phyloP scores from a whole-genome alignment of 1,140 invertebrate species.

The Oncopodura yosiiana region DNA sequence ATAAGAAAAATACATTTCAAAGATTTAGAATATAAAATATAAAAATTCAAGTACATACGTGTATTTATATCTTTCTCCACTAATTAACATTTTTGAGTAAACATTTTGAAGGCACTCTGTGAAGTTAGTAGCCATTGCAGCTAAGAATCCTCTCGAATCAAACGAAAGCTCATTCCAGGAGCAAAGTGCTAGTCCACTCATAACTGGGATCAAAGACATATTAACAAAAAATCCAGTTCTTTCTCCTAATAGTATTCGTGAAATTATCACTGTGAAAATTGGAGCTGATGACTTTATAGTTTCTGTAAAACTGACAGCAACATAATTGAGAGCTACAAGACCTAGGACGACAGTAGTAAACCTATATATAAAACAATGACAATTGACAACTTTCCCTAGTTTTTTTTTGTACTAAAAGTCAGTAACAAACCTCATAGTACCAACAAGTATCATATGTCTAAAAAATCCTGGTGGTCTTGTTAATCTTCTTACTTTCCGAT shows the following conservation, averaged over 20 bases:
- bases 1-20: constrained; percentile 1
- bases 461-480: constrained; percentile 61
- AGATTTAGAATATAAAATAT: constrained; percentile 11
- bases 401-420: not conserved
- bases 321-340: constrained; percentile 67
- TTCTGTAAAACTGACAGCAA: constrained; percentile 76
- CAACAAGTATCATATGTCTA: constrained; percentile 65
- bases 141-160: constrained; percentile 62
- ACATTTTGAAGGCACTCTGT: constrained; percentile 79
- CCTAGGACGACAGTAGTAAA: constrained; percentile 67
- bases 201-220: constrained; percentile 70
- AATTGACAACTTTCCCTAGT: constrained; percentile 10
- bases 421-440: constrained; percentile 53
- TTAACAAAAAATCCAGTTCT: constrained; percentile 64
- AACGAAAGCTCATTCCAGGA: constrained; percentile 74
- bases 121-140: constrained; percentile 68
- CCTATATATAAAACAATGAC: constrained; percentile 39
- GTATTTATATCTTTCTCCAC: constrained; percentile 65
- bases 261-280: constrained; percentile 70
- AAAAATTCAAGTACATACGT: constrained; percentile 49
- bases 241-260: constrained; percentile 50
- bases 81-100: constrained; percentile 71
- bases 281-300: constrained; percentile 78
- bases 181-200: constrained; percentile 71
- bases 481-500: constrained; percentile 50